These are phyloP conservation scores for Porites cylindrica DNA, from an alignment of 92 coral and sea anemone genomes.

Conservation along the genomic window DNA sequence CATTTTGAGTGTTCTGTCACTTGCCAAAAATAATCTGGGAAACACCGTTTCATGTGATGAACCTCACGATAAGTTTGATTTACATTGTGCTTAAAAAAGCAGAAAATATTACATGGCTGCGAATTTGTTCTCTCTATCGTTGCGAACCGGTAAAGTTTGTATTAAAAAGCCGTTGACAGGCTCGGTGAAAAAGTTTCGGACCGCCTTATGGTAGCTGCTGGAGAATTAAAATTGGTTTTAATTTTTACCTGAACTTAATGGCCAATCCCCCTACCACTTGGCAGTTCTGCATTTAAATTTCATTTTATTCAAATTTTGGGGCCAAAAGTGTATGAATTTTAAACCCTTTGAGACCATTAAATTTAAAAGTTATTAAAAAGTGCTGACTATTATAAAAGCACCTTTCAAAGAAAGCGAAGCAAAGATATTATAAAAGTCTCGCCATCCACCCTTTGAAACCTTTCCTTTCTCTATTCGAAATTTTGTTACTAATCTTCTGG, in stretches of 20 bases:
- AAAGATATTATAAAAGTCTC: neutral
- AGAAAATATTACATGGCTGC: neutral
- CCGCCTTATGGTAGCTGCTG: neutral
- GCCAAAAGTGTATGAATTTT: neutral
- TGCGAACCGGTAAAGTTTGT: too few species aligned
- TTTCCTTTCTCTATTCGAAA: neutral
- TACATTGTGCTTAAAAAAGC: neutral
- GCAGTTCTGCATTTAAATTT: too few species aligned
- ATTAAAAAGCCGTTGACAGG: too few species aligned
- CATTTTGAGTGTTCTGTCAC: neutral
- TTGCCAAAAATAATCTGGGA: neutral
- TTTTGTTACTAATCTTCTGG: neutral
- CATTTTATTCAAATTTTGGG: too few species aligned
- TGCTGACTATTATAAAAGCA: too few species aligned
- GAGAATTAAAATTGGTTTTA: too few species aligned
- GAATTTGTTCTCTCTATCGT: too few species aligned
- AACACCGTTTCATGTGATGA: neutral
- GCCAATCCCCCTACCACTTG: too few species aligned
- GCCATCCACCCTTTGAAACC: neutral
- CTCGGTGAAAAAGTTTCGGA: neutral
- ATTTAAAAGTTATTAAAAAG: constrained; percentile 7
- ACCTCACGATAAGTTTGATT: neutral
- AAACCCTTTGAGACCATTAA: neutral
- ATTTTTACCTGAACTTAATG: too few species aligned
- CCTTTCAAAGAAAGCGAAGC: neutral